Base-by-base conservation (phyloP, 1,140 invertebrate species). In the Sipha flava region DNA sequence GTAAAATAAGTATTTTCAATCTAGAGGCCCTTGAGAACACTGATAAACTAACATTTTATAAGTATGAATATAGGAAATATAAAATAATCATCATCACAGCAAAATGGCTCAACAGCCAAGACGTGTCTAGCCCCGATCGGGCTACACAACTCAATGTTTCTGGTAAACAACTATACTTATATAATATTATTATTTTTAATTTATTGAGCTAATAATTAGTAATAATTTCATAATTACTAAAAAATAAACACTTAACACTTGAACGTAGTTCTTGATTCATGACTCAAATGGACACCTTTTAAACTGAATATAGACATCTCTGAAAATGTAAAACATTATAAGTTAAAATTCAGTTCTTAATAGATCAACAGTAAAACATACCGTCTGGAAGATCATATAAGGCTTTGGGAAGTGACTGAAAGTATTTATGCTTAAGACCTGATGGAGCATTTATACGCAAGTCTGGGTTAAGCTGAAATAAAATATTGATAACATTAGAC, bases 261-360 rank as follows among this genome's bases (percentile, higher is more conserved):
- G 73, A 57, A 77, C 21, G 73, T 77, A 40, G 73, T 77, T 77
- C 79, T 80, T 34, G 77, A 77, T 86, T 94, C 93, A 47, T 91
- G 89, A 84, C 91, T 89, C 83, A 94, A 85, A 85, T 89, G 89
- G 77, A 95, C 89, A 82, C 94, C 94, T 87, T 96, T 93, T 85
- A 97, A 93, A 83, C 91, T 94, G 88, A 95, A 96, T 88, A 97
- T 95, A 83, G 94, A 96, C 83, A 93, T 90, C 87, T 95, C 95
- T 97, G 90, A 59, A 91, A 90, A 85, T 86, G 86, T 81, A 83
- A 82, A 84, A 72, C 40, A 49, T 0, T 6, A 70, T 70, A 29
- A 57, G n/a, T 43, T 34, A 16, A 59, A 47, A 49, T 64, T 43
- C 21, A 68, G 16, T 45, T 21, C 37, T 34, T 62, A 79, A 66